These are phyloP conservation scores for Ditula angustiorana DNA, from an alignment of 2,888 invertebrate species.

Conservation along the genomic window DNA sequence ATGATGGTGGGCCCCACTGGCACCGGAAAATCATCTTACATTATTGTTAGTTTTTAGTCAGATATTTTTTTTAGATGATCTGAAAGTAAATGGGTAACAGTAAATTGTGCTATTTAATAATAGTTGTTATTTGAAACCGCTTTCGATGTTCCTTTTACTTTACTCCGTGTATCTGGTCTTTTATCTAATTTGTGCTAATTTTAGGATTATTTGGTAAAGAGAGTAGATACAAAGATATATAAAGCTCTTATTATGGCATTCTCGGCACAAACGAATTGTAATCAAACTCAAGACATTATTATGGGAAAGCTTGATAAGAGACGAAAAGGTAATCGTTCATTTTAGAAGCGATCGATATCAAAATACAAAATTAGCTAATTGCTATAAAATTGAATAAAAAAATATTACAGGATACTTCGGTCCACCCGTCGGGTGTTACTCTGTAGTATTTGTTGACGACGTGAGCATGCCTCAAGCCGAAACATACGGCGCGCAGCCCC, in stretches of 20 bases:
- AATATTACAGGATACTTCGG: conserved; percentile 93
- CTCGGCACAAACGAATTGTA: conserved; percentile 97
- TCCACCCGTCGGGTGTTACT: conserved; percentile 95
- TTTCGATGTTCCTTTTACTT: too few species aligned
- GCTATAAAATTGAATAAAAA: neutral
- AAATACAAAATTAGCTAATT: neutral
- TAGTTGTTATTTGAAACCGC: too few species aligned
- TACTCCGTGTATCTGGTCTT: neutral
- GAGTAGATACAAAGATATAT: conserved; percentile 91
- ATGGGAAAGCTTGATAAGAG: conserved; percentile 97
- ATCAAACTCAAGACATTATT: conserved; percentile 97
- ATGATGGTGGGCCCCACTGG: conserved; percentile 97
- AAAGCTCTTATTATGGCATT: conserved; percentile 96
- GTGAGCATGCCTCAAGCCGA: conserved; percentile 97
- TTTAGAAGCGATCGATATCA: too few species aligned
- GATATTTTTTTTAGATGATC: too few species aligned
- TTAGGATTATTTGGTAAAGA: conserved; percentile 92
- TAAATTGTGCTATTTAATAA: too few species aligned
- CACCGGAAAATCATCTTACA: conserved; percentile 97
- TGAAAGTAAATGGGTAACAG: too few species aligned
- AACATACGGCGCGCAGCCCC: conserved; percentile 96
- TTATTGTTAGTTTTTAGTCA: conserved; percentile 89
- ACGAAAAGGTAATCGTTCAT: conserved; percentile 88
- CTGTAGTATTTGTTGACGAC: conserved; percentile 97
- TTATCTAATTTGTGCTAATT: conserved; percentile 41